Percentiles rank a stretch among this genome's conserved stretches.
Conservation (phyloP, 1,140 invertebrate genomes). For the Harpegnathos saltator region DNA sequence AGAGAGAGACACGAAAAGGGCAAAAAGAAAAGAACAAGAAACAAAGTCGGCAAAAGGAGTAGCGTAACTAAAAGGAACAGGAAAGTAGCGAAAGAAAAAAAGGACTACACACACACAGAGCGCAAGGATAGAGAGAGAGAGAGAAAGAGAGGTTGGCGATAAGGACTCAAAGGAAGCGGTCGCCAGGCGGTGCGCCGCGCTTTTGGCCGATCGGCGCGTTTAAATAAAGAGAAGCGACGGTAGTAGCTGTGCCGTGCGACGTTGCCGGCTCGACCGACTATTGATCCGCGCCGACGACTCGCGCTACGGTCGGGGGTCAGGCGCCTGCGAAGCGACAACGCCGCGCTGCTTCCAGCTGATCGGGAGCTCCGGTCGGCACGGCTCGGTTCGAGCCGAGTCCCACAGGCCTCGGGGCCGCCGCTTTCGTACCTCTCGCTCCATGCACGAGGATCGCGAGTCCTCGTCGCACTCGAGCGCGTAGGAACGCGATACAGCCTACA, state of each 20-base stretch:
- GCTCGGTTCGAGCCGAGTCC: slow-evolving; percentile 24
- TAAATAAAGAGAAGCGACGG: slow-evolving; percentile 73
- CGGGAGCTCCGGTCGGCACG: slow-evolving; percentile 57
- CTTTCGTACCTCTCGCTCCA: not conserved
- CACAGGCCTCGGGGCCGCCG: not conserved
- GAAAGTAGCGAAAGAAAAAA: no score
- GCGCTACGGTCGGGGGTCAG: slow-evolving; percentile 51
- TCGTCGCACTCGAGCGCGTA: slow-evolving; percentile 29
- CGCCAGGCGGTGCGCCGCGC: slow-evolving; percentile 33
- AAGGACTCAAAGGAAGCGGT: slow-evolving; percentile 51
- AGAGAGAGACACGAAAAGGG: not conserved
- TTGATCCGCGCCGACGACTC: slow-evolving; percentile 64
- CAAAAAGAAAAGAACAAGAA: not conserved
- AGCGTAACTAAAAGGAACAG: not conserved
- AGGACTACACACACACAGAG: no score
- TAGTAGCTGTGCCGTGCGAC: slow-evolving; percentile 71
- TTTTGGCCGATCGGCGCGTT: slow-evolving; percentile 67
- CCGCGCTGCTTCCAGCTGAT: slow-evolving; percentile 68
- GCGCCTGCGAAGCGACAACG: slow-evolving; percentile 43
- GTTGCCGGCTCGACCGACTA: slow-evolving; percentile 78
- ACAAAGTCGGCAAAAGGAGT: not conserved
- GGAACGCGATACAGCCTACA: slow-evolving; percentile 50
- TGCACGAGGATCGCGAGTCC: not conserved
- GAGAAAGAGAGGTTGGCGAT: slow-evolving; percentile 4
- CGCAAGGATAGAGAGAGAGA: not conserved